A percentile compares a stretch with the other conserved stretches of the same genome.
These are phyloP conservation scores for Brenthis ino DNA, from an alignment of 2,888 invertebrate species.

Conservation along the genomic window DNA sequence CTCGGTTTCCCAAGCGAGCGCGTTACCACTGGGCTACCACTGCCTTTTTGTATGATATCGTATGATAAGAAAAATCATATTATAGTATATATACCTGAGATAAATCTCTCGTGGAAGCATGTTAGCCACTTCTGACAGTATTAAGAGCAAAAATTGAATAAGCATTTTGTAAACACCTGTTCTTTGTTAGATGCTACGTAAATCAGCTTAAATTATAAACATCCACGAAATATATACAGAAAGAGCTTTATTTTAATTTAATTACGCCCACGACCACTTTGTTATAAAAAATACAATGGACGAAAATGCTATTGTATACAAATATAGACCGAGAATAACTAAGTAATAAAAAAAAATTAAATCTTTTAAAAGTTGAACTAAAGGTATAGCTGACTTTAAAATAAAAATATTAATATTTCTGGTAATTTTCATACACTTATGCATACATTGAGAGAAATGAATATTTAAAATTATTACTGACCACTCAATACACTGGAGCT, in stretches of 20 bases:
- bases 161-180: slow-evolving; percentile 23
- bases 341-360: too few species aligned
- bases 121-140: slow-evolving; percentile 3
- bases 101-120: slow-evolving; percentile 1
- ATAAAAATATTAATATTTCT: too few species aligned
- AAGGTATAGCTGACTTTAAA: too few species aligned
- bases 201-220: slow-evolving; percentile 26
- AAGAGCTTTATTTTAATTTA: slow-evolving; percentile 12
- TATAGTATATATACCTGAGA: background rate
- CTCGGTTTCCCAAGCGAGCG: too few species aligned
- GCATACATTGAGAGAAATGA: background rate
- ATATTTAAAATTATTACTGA: slow-evolving; percentile 34
- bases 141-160: slow-evolving; percentile 18
- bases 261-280: background rate
- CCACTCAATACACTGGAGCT: slow-evolving; percentile 51
- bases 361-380: too few species aligned
- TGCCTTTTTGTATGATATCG: too few species aligned
- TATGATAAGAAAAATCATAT: too few species aligned
- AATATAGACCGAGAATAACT: background rate
- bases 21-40: too few species aligned
- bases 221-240: background rate
- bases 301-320: background rate
- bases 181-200: slow-evolving; percentile 25
- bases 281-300: background rate
- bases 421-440: too few species aligned